A percentile compares a stretch with the other conserved stretches of the same genome.
These are phyloP conservation scores for Pararge aegeria DNA, from an alignment of 1,140 invertebrate species.

Conservation along the genomic window DNA sequence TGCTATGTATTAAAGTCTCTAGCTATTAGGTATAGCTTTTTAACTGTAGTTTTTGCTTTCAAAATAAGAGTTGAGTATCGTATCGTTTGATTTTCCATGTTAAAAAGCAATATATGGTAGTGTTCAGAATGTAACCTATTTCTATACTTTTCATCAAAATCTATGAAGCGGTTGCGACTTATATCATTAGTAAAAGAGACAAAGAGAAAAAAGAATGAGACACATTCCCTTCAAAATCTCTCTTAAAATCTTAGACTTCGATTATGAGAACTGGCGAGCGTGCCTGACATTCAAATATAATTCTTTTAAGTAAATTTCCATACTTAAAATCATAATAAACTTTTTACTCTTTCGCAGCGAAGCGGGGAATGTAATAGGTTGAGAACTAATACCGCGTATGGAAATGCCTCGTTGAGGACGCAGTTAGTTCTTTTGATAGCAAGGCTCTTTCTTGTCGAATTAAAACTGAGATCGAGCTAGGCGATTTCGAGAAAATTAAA, in stretches of 20 bases:
- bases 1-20: too few species aligned
- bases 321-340: slow-evolving; percentile 77
- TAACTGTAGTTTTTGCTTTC: too few species aligned
- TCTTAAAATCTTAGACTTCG: slow-evolving; percentile 4
- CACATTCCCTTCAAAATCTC: too few species aligned
- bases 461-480: slow-evolving; percentile 62
- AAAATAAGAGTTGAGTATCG: too few species aligned
- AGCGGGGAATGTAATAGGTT: slow-evolving; percentile 73
- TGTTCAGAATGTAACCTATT: too few species aligned
- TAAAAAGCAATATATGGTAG: too few species aligned
- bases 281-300: slow-evolving; percentile 63
- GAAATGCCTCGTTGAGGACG: slow-evolving; percentile 68
- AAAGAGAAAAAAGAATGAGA: too few species aligned
- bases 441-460: slow-evolving; percentile 58
- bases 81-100: too few species aligned
- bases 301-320: slow-evolving; percentile 75
- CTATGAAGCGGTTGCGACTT: too few species aligned
- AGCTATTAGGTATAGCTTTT: too few species aligned
- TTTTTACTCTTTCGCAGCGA: slow-evolving; percentile 69
- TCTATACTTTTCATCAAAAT: too few species aligned
- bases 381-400: slow-evolving; percentile 75
- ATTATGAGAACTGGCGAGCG: slow-evolving; percentile 35
- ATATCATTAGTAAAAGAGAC: too few species aligned
- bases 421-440: slow-evolving; percentile 76
- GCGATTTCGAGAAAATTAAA: slow-evolving; percentile 70